Evolutionary conservation across 2,888 invertebrate genomes (phyloP).

Genomic region (Lepeophtheirus nordmannii): DNA sequence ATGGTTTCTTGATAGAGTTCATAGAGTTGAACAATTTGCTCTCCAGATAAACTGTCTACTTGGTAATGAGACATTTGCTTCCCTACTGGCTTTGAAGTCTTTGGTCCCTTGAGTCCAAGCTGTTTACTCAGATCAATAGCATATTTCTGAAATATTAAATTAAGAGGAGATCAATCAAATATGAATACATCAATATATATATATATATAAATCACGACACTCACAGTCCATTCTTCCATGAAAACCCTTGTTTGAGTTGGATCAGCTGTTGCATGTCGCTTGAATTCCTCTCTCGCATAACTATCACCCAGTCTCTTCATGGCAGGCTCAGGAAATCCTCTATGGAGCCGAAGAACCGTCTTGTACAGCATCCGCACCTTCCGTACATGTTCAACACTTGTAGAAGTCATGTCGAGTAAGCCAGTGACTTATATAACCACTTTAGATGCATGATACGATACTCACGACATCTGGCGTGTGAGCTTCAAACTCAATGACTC

Average conservation of each 20-base stretch:
- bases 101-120: slow-evolving; percentile 49
- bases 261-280: slow-evolving; percentile 58
- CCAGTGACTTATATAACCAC: too few species aligned
- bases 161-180: neutral
- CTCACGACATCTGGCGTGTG: too few species aligned
- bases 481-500: too few species aligned
- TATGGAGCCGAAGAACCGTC: slow-evolving; percentile 57
- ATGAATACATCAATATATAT: neutral
- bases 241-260: slow-evolving; percentile 55
- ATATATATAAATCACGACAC: slow-evolving; percentile 28
- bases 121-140: slow-evolving; percentile 57
- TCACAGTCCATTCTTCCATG: slow-evolving; percentile 74
- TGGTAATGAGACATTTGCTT: slow-evolving; percentile 44
- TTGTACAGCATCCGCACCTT: slow-evolving; percentile 59
- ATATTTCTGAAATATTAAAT: slow-evolving; percentile 47
- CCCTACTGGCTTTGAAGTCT: slow-evolving; percentile 45
- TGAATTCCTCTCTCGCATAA: slow-evolving; percentile 69
- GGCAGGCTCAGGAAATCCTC: slow-evolving; percentile 51
- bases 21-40: slow-evolving; percentile 67
- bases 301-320: slow-evolving; percentile 53
- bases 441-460: too few species aligned
- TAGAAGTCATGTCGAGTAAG: neutral
- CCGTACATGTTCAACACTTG: slow-evolving; percentile 40
- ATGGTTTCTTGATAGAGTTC: slow-evolving; percentile 50
- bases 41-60: slow-evolving; percentile 56